Conservation (phyloP, 2,797 vertebrate species). For the Tolypeutes matacus region DNA sequence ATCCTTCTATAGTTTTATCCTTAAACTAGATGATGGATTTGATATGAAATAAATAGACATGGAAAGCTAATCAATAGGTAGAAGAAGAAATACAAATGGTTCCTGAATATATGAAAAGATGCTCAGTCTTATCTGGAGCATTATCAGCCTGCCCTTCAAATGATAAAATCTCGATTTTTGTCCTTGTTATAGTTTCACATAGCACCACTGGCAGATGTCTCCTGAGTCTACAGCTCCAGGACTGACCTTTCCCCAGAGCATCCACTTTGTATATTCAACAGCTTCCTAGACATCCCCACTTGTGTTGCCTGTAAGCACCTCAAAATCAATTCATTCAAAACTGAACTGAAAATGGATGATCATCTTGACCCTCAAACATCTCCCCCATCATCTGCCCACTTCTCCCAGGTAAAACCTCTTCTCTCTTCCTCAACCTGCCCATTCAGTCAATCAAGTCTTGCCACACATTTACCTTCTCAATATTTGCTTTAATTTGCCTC, state of each 20-base stretch:
- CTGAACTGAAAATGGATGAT: no score
- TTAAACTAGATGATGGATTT: conserved; percentile 51
- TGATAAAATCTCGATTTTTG: not conserved
- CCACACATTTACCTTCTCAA: not conserved
- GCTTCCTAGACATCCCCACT: not conserved
- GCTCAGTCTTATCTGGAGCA: not conserved
- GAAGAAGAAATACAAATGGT: conserved; percentile 50
- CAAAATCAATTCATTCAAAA: not conserved
- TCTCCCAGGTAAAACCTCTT: not conserved
- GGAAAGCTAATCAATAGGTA: conserved; percentile 59
- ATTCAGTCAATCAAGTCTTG: not conserved
- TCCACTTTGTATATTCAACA: not conserved
- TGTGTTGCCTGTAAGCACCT: not conserved
- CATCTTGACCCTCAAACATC: not conserved
- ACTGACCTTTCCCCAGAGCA: not conserved
- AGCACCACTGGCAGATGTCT: no score
- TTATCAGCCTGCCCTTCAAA: not conserved
- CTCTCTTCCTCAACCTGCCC: not conserved
- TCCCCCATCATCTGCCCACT: no score
- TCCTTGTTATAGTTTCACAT: not conserved
- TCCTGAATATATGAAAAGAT: not conserved
- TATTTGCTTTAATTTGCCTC: not conserved
- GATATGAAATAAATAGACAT: conserved; percentile 59
- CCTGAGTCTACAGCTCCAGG: not conserved
- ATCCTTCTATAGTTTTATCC: conserved; percentile 32